Conservation (phyloP, 2,113 vertebrate species). For the Channa maculata region DNA sequence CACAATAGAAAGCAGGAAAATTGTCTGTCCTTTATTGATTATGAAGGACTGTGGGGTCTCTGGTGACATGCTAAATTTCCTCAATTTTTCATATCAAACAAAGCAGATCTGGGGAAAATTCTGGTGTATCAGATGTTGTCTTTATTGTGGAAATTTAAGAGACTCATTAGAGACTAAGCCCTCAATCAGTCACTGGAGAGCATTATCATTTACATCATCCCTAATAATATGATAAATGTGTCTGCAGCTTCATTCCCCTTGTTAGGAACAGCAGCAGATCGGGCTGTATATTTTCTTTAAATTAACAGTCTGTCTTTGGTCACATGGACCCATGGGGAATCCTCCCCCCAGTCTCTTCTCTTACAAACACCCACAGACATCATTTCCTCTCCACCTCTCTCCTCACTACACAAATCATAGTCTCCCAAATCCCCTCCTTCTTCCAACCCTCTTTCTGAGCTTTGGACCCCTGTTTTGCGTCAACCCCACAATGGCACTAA, state of each 20-base stretch:
- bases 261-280: slow-evolving; percentile 56
- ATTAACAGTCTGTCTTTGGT: slow-evolving; percentile 69
- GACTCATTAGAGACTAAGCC: slow-evolving; percentile 44
- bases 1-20: slow-evolving; percentile 14
- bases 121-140: slow-evolving; percentile 40
- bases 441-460: slow-evolving; percentile 40
- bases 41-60: slow-evolving; percentile 35
- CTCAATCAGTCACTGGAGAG: slow-evolving; percentile 53
- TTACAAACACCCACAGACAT: background rate
- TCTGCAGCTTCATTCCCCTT: slow-evolving; percentile 29
- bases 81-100: slow-evolving; percentile 57
- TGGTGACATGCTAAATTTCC: slow-evolving; percentile 27
- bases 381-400: slow-evolving; percentile 42
- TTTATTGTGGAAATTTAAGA: slow-evolving; percentile 41
- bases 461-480: slow-evolving; percentile 68
- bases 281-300: slow-evolving; percentile 53
- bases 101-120: slow-evolving; percentile 18
- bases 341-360: slow-evolving; percentile 29
- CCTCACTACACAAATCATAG: slow-evolving; percentile 47
- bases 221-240: slow-evolving; percentile 76
- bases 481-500: slow-evolving; percentile 79
- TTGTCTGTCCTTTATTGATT: slow-evolving; percentile 32
- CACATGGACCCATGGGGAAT: slow-evolving; percentile 66
- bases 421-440: slow-evolving; percentile 59
- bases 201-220: slow-evolving; percentile 71